Conservation (phyloP, 2,797 vertebrate species). For the Chanos chanos region DNA sequence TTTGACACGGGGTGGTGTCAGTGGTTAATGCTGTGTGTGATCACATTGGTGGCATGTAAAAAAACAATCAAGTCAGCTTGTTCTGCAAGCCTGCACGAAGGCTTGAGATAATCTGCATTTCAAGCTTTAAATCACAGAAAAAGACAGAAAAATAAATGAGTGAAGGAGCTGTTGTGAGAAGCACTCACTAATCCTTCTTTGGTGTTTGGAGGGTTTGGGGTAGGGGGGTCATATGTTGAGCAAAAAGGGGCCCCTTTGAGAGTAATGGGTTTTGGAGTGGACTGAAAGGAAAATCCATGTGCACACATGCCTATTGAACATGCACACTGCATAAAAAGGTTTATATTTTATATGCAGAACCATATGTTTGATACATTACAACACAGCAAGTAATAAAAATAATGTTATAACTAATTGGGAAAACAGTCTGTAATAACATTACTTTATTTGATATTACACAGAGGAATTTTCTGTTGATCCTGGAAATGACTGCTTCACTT, state of each 20-base stretch:
- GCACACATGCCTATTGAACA: not conserved
- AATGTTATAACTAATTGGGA: not conserved
- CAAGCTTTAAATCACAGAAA: too few species aligned
- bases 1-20: too few species aligned
- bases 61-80: too few species aligned
- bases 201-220: not conserved
- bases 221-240: not conserved
- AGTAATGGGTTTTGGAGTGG: not conserved
- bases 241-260: not conserved
- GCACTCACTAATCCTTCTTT: conserved; percentile 11
- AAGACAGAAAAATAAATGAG: too few species aligned
- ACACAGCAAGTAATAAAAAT: not conserved
- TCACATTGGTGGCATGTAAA: too few species aligned
- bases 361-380: not conserved
- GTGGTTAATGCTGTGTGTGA: too few species aligned
- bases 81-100: too few species aligned
- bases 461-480: not conserved
- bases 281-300: not conserved
- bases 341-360: too few species aligned
- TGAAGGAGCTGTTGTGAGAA: not conserved
- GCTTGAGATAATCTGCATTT: too few species aligned
- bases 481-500: conserved; percentile 32
- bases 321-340: not conserved
- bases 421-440: not conserved
- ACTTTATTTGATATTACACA: not conserved